Evolutionary conservation across 2,797 vertebrate species (phyloP), one percentile per base, ranked within the genome.

Genomic region (Anguilla megastoma): DNA sequence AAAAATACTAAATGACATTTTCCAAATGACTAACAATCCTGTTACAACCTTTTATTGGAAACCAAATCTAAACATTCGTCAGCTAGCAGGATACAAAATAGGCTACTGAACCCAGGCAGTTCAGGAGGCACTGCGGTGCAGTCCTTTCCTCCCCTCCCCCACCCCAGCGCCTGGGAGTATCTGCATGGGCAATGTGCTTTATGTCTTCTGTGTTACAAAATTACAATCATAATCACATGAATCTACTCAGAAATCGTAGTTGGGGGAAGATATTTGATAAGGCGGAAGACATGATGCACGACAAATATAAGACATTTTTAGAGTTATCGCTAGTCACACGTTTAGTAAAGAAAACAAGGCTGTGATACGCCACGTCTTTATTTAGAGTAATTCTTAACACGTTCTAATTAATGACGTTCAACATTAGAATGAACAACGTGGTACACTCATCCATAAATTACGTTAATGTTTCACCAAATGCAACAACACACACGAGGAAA

Each of bases 151-250:
- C 94, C 91, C 92, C 85, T 93, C 93, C 93, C 93, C 92, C 93
- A 94, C 92, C 86, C 91, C 90, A 86, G 89, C 86, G 89, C 90
- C 91, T 92, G 89, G 87, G 36, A 93, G 92, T 88, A 89, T 93
- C 91, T 93, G 84, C 90, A 94, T 87, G 84, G 88, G 48, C 45
- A 84, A 84, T 54, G 85, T 76, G 88, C 89, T 88, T 91, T 88
- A 92, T 89, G 90, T 91, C 86, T 86, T 36, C 3, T 18, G 27
- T 86, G 90, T 90, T 83, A 27, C 63, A 90, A 82, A 82, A 48
- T 50, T 50, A 82, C 41, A 50, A 50, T 82, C 21, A 82, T 24
- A 48, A 48, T 82, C 41, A 76, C 74, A 76, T 33, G 33, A 76
- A 82, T 21, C 24, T 87, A 90, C 69, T 90, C 80, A 84, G 88